Base-by-base conservation (phyloP, 2,888 invertebrate species). In the Gari tellinella region DNA sequence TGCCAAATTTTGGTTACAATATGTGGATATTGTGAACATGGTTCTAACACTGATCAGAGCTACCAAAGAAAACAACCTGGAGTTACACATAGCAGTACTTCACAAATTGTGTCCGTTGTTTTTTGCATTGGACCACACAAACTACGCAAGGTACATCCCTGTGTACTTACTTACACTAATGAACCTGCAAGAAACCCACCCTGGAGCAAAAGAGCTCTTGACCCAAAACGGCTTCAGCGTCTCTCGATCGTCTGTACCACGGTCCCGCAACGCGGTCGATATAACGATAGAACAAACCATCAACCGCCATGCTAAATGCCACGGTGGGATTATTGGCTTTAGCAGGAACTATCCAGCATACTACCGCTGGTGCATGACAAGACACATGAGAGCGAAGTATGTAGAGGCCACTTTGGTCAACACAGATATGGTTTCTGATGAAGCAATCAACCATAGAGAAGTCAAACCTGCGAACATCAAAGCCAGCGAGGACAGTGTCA, bases 141-240 rank as follows among this genome's bases (percentile, higher is more conserved):
- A 76, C 51, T 80, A 76, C 43, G 75, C 76, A n/a, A 51, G 74
- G 26, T 81, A 79, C 51, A 17, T 63, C 1, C 55, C 68, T 14
- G 65, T 45, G 14, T 72, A 73, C 55, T 7, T 81, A 23, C 10
- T 55, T 19, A 64, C 52, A 12, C 23, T 73, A 43, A 15, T 66
- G 31, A 67, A 72, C 49, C 56, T 79, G 0, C 14, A 41, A 4
- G 25, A 55, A 8, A 60, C 61, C 19, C 70, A 75, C 40, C 63
- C 68, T 17, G 72, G 76, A 38, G 58, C 67, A 12, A 61, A 37
- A n/a, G 52, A 67, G n/a, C 38, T 67, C 21, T 65, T 77, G 12
- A 25, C 19, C 15, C 3, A 57, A 2, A 65, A 65, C 49, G 65
- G 77, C 5, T 69, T 77, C 66, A 78, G 73, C 65, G 77, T 69